A percentile compares a stretch with the other conserved stretches of the same genome.
Conservation (phyloP, 1,140 invertebrate species). For the Lerema accius region DNA sequence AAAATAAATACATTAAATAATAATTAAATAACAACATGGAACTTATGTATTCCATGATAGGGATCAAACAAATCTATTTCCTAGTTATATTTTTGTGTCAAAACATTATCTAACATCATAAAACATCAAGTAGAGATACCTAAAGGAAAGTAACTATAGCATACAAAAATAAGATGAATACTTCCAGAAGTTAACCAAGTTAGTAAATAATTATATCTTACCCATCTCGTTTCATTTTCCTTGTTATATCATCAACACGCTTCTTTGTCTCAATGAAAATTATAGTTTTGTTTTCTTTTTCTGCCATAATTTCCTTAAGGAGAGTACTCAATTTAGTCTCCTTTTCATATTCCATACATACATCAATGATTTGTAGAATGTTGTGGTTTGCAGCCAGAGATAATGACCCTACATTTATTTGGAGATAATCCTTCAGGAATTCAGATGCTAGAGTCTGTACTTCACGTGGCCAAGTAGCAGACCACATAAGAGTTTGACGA, state of each 20-base stretch:
- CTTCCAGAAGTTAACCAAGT: conserved; percentile 12
- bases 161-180: too few relatives aligned
- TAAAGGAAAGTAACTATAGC: too few relatives aligned
- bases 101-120: too few relatives aligned
- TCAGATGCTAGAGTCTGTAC: conserved; percentile 93
- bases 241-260: conserved; percentile 94
- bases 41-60: too few relatives aligned
- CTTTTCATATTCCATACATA: conserved; percentile 93
- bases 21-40: too few relatives aligned
- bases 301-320: conserved; percentile 92
- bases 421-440: conserved; percentile 93
- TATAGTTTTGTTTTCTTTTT: conserved; percentile 94
- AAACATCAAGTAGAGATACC: too few relatives aligned
- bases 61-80: too few relatives aligned
- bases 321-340: conserved; percentile 89
- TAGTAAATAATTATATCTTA: conserved; percentile 50
- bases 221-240: conserved; percentile 93
- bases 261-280: conserved; percentile 97
- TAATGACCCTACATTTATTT: conserved; percentile 95
- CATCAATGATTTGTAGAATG: conserved; percentile 95
- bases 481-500: conserved; percentile 92
- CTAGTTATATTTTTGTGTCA: too few relatives aligned
- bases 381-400: conserved; percentile 95
- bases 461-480: conserved; percentile 97
- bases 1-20: too few relatives aligned